Evolutionary conservation across 35 echinoderm and acorn worm species (phyloP), one percentile per base, ranked within the genome.

Genomic region (Chiridota heheva): DNA sequence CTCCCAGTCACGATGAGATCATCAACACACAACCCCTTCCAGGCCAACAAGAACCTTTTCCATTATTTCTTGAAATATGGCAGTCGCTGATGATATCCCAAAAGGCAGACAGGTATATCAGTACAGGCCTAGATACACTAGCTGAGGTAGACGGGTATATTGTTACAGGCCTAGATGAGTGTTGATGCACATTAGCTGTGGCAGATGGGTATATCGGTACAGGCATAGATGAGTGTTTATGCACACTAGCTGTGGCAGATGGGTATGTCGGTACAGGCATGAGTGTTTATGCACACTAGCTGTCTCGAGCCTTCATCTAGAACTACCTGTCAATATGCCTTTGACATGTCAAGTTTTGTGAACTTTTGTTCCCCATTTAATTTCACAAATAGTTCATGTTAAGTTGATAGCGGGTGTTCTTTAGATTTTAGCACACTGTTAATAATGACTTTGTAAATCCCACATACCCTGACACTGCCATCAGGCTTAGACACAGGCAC

Each of bases 1-100:
- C 36, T 33, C 38, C 84, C 85, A 40, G 85, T 69, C 1, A 88
- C 67, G 22, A 88, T 36, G 34, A 88, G 70, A 34, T 88, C 86
- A 63, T 88, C 86, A 12, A 40, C 29, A 29, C 57, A 45, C 58
- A 26, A 72, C 55, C 44, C 64, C 42, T 39, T 64, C 75, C 24
- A 90, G 39, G 18, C 64, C 87, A 26, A 70, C 31, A 15, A 90
- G 38, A 18, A 83, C 41, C 37, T 80, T 44, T 75, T 86, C 83
- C 86, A 88, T 88, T 17, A 60, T 30, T 7, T 44, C 28, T 81
- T 89, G 88, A 26, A 56, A 90, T 3, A 90, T 81, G 25, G n/a
- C 82, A 26, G 88, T 80, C 44, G 80, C 80, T n/a, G 81, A 90
- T 13, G 88, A 53, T 7, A 90, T 62, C 15, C 48, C 88, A 80